Conservation (phyloP, 1,140 invertebrate species). For the Reticulitermes speratus region DNA sequence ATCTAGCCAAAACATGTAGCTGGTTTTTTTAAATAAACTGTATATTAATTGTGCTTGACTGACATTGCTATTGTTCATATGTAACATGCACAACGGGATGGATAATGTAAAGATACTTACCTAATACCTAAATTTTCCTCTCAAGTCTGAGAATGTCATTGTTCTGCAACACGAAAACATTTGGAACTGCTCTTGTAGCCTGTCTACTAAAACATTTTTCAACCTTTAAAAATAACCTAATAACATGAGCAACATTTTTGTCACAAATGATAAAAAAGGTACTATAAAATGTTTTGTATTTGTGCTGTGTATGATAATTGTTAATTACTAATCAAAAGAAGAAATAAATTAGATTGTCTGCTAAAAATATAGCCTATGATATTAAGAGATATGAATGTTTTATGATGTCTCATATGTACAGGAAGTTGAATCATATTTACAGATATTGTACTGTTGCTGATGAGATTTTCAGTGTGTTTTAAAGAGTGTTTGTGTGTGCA, state of each 20-base stretch:
- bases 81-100: no score
- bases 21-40: no score
- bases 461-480: not conserved
- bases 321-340: not conserved
- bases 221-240: no score
- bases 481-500: not conserved
- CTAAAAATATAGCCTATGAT: slow-evolving; percentile 1
- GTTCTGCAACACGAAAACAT: no score
- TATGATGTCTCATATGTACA: not conserved
- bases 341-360: not conserved
- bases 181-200: no score
- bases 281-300: slow-evolving; percentile 4
- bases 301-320: slow-evolving; percentile 12
- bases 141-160: no score
- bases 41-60: no score
- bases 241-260: not conserved
- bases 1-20: no score
- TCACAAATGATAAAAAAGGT: not conserved
- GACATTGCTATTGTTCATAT: no score
- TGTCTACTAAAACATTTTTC: no score
- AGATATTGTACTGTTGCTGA: not conserved
- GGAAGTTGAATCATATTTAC: not conserved
- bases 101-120: no score
- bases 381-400: not conserved
- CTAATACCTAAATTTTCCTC: no score